Evolutionary conservation across 2,113 vertebrate genomes (phyloP), one percentile per base, ranked within the genome.

Genomic region (Platichthys stellatus): DNA sequence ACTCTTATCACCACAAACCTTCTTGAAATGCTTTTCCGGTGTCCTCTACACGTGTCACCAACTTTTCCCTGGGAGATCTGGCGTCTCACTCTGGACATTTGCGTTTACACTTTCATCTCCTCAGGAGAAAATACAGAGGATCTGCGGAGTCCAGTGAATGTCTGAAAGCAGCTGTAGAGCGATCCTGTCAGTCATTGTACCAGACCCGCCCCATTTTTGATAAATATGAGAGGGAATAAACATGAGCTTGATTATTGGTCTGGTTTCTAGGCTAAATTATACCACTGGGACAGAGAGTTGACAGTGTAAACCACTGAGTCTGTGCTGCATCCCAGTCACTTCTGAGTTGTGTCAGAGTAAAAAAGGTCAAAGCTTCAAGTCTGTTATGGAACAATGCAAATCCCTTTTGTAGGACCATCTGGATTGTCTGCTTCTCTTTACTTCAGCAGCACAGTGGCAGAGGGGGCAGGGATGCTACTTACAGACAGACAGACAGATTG

Each of bases 341-440:
- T 51, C 24, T 26, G 51, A 73, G 23, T 51, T 73, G 71, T 47
- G 53, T 70, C 65, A 28, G 20, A 57, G 45, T 5, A n/a, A 66
- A 77, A 80, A 76, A 78, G 69, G 73, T 69, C 73, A 81, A 28
- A 72, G 74, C 77, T 67, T 80, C 67, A 67, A 18, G 13, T 82
- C 56, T 67, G 61, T 86, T 81, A 67, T 68, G 43, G 79, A 76
- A 76, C 68, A 82, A 80, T 62, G 64, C 70, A 71, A 68, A 84
- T 84, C 45, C 43, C 31, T 80, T 74, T 71, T 0, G 20, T 23
- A 1, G 26, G 67, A 59, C 88, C 81, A 86, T 88, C 81, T 88
- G 88, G 69, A 75, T 68, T 63, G 81, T 84, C 72, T 69, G 83
- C 77, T n/a, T 57, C 54, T 68, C 18, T 72, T 57, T 62, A 59